Conservation (phyloP, 2,797 vertebrate species). For the Hybognathus amarus region DNA sequence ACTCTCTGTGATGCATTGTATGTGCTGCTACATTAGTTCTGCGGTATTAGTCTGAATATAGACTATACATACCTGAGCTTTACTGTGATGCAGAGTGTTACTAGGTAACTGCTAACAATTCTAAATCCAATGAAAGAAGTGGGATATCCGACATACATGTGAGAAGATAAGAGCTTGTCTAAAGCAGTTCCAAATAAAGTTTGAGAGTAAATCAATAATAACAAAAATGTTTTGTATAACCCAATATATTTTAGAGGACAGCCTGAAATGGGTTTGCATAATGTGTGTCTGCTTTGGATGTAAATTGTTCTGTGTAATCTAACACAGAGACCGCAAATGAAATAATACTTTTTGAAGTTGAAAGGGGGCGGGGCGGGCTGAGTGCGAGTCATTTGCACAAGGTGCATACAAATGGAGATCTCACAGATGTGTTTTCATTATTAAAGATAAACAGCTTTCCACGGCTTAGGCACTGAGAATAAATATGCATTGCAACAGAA, state of each 20-base stretch:
- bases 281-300: conserved; percentile 69
- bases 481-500: conserved; percentile 65
- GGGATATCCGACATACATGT: not conserved
- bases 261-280: conserved; percentile 61
- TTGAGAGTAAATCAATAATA: conserved; percentile 18
- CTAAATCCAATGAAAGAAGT: conserved; percentile 3
- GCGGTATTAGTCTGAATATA: not conserved
- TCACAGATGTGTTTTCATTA: conserved; percentile 57
- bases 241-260: conserved; percentile 37
- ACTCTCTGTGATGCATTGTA: not conserved
- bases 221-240: conserved; percentile 19
- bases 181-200: conserved; percentile 11
- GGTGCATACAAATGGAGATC: conserved; percentile 55
- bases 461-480: conserved; percentile 50
- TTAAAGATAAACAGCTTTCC: conserved; percentile 69
- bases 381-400: conserved; percentile 46
- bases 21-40: not conserved
- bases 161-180: conserved; percentile 7
- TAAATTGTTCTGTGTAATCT: conserved; percentile 56
- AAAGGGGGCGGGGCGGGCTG: conserved; percentile 46
- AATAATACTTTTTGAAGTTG: conserved; percentile 43
- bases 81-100: not conserved
- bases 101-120: not conserved
- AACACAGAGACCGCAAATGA: conserved; percentile 36
- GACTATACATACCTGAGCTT: not conserved